phyloP scores from a whole-genome alignment of 1,140 invertebrate species.

The Hetaerina americana region DNA sequence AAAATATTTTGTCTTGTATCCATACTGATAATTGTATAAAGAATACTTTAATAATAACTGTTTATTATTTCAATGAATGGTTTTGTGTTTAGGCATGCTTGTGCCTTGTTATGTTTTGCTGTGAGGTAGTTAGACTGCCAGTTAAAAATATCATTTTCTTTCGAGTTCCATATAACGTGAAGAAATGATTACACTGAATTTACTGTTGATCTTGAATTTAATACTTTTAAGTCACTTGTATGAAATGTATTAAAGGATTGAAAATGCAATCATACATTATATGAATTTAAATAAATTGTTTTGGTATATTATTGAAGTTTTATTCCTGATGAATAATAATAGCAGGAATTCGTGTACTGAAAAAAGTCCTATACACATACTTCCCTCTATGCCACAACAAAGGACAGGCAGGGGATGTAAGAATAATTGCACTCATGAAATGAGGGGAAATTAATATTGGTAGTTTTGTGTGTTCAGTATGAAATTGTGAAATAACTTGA shows the following conservation, averaged over 20 bases:
- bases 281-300: background rate
- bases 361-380: no score
- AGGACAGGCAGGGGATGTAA: no score
- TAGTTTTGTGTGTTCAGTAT: no score
- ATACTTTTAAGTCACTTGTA: background rate
- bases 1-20: background rate
- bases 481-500: no score
- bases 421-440: no score
- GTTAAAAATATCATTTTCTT: background rate
- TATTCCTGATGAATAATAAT: background rate
- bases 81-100: background rate
- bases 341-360: no score
- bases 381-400: no score
- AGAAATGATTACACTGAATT: background rate
- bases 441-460: no score
- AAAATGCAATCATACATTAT: background rate
- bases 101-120: background rate
- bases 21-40: background rate
- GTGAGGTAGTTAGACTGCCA: background rate
- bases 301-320: background rate
- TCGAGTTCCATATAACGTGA: background rate
- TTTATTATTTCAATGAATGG: background rate
- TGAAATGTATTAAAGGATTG: background rate
- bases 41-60: background rate
- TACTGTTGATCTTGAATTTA: background rate